A percentile compares a stretch with the other conserved stretches of the same genome.
These are phyloP conservation scores for Gadus macrocephalus DNA, from an alignment of 2,113 vertebrate species.

Conservation along the genomic window DNA sequence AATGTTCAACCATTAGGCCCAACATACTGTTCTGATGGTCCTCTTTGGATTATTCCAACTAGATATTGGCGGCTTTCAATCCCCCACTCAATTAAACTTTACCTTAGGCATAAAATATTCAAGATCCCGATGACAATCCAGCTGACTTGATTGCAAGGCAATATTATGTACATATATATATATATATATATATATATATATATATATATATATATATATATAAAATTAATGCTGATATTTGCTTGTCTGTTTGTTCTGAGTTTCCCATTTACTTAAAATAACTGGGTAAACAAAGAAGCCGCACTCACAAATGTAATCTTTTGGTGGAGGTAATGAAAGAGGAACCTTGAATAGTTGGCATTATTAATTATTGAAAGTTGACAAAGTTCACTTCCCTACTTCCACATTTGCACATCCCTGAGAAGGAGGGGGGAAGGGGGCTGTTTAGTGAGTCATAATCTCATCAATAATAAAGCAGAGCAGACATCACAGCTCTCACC, in stretches of 20 bases:
- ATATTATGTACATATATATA: too few relatives aligned
- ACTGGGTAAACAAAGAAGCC: too few relatives aligned
- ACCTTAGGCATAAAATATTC: too few relatives aligned
- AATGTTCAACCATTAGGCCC: too few relatives aligned
- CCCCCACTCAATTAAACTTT: not conserved
- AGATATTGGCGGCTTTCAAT: not conserved
- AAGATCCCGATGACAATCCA: too few relatives aligned
- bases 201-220: too few relatives aligned
- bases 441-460: constrained; percentile 65
- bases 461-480: constrained; percentile 70
- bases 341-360: constrained; percentile 32
- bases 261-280: too few relatives aligned
- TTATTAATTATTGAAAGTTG: constrained; percentile 16
- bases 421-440: not conserved
- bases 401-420: constrained; percentile 26
- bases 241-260: too few relatives aligned
- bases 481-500: constrained; percentile 49
- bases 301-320: constrained; percentile 35
- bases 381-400: constrained; percentile 35
- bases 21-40: too few relatives aligned
- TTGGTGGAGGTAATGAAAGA: constrained; percentile 33
- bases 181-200: too few relatives aligned
- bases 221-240: too few relatives aligned
- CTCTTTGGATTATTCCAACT: not conserved
- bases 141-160: too few relatives aligned